phyloP scores from a whole-genome alignment of 2,113 vertebrate species.

The Psophia crepitans region DNA sequence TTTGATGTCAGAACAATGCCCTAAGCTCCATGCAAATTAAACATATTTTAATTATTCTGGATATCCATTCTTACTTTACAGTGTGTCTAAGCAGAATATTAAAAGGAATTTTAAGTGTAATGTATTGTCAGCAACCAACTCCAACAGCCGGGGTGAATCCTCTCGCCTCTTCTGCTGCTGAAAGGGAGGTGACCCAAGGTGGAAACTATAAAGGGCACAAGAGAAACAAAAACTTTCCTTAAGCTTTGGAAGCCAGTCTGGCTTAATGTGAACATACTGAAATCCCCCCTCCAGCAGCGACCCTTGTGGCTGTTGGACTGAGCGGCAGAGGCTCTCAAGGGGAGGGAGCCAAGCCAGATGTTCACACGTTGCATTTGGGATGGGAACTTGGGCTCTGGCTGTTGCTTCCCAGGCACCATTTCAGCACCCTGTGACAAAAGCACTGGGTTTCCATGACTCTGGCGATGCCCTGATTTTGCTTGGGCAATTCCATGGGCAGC shows the following conservation, averaged over 20 bases:
- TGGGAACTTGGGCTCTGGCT: background rate
- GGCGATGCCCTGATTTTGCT: background rate
- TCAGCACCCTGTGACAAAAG: background rate
- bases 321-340: background rate
- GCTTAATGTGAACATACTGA: background rate
- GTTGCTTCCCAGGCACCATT: background rate
- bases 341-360: background rate
- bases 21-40: constrained; percentile 81
- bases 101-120: constrained; percentile 64
- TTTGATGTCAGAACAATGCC: constrained; percentile 87
- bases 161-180: background rate
- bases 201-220: background rate
- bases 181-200: background rate
- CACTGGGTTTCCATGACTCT: background rate
- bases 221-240: constrained; percentile 8
- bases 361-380: background rate
- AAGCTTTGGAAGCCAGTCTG: background rate
- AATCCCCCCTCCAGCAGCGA: background rate
- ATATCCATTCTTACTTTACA: constrained; percentile 60
- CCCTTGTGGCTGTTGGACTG: background rate
- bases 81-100: constrained; percentile 63
- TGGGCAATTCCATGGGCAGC: background rate
- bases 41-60: constrained; percentile 83
- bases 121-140: constrained; percentile 25
- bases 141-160: background rate